Evolutionary conservation across 2,888 invertebrate species (phyloP), one percentile per base, ranked within the genome.

Genomic region (Polietes domitor): DNA sequence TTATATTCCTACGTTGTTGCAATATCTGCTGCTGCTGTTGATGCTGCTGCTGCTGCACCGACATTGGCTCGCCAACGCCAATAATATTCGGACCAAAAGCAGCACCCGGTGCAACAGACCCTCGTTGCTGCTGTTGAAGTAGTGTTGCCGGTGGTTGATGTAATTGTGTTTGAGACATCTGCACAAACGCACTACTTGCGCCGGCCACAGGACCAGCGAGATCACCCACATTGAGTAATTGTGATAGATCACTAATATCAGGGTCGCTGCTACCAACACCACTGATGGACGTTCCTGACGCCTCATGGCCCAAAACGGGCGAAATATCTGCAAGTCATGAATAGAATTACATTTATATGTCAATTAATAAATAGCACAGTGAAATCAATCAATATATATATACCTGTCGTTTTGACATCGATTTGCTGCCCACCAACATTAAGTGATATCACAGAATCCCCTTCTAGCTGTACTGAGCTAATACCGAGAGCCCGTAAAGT

Each of bases 401-500:
- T 84, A 90, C 89, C 89, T 87, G 89, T 87, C 80, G 87, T 94
- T 88, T 94, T 93, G 86, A 95, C 92, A 86, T 95, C 93, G 87
- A 96, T 94, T 92, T 96, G 96, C 90, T 96, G 96, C 94, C 95
- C 92, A 94, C 94, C 94, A 89, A 95, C 92, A 86, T 95, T 93
- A 88, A 95, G 93, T 87, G 95, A 95, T 89, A 95, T 95, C 89
- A 96, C 96, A 91, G 96, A 96, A 93, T 96, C 97, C 87, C 96
- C 96, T 93, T 96, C 98, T 89, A 98, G 95, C 94, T 99, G 98
- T 90, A 99, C 98, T 88, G 98, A 97, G 85, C 98, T 95, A 89
- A 99, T 98, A 87, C 98, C 98, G 90, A 99, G 95, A 90, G 97
- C 96, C 85, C 97, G 95, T 89, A 99, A 94, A 89, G 96, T 96